Conservation (phyloP, 2,888 invertebrate species). For the Apodemia duryi region DNA sequence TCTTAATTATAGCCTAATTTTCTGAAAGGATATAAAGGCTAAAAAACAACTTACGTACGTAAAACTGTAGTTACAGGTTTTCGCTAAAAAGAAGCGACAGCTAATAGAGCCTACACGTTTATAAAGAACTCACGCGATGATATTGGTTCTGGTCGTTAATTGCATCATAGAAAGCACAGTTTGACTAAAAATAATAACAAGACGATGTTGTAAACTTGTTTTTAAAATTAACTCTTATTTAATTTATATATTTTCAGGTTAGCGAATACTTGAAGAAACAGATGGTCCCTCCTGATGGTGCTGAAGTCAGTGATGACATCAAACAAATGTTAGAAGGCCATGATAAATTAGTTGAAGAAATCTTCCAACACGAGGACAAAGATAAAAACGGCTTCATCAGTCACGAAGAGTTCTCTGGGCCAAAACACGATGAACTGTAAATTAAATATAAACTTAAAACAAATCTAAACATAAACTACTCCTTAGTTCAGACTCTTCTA, state of each 20-base stretch:
- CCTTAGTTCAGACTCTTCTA: slow-evolving; percentile 12
- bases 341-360: slow-evolving; percentile 96
- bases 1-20: too few species aligned
- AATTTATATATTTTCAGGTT: slow-evolving; percentile 78
- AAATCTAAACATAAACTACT: background rate
- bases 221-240: slow-evolving; percentile 1
- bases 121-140: too few species aligned
- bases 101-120: too few species aligned
- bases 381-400: slow-evolving; percentile 98
- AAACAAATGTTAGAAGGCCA: slow-evolving; percentile 92
- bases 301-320: slow-evolving; percentile 85
- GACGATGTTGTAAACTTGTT: too few species aligned
- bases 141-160: too few species aligned
- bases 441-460: slow-evolving; percentile 6
- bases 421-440: slow-evolving; percentile 98
- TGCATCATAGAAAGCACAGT: too few species aligned
- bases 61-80: too few species aligned
- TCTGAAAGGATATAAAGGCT: too few species aligned
- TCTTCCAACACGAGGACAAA: slow-evolving; percentile 98
- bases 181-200: too few species aligned
- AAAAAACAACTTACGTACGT: too few species aligned
- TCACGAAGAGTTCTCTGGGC: slow-evolving; percentile 97
- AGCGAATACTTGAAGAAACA: slow-evolving; percentile 95
- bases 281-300: slow-evolving; percentile 90
- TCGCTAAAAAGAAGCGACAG: too few species aligned